Percentiles rank a stretch among this genome's conserved stretches.
Evolutionary conservation across 2,888 invertebrate species (phyloP).

Genomic region (Eupithecia subumbrata): DNA sequence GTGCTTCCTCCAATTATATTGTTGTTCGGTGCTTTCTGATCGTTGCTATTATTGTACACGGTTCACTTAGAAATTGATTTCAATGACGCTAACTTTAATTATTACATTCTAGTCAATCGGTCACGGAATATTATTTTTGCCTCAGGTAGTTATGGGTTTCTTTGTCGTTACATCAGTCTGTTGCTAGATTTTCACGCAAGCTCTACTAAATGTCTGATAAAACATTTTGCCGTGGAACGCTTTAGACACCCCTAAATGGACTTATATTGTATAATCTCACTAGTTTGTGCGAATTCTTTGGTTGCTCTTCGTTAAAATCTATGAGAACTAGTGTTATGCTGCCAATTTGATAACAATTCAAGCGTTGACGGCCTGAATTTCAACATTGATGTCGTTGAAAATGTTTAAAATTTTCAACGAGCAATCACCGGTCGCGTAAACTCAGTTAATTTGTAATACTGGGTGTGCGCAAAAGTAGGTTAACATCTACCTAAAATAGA

Average conservation of each 20-base stretch:
- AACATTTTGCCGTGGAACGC: neutral
- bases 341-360: constrained; percentile 16
- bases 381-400: constrained; percentile 15
- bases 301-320: neutral
- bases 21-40: constrained; percentile 46
- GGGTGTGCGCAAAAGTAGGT: constrained; percentile 68
- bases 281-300: neutral
- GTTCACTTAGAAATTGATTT: constrained; percentile 44
- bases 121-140: constrained; percentile 28
- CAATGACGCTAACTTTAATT: constrained; percentile 40
- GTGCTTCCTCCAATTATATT: constrained; percentile 57
- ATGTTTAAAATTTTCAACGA: constrained; percentile 38
- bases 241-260: neutral
- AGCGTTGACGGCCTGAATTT: constrained; percentile 25
- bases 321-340: neutral
- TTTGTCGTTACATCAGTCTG: constrained; percentile 19
- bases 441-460: constrained; percentile 70
- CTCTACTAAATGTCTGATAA: neutral
- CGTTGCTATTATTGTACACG: constrained; percentile 39
- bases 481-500: constrained; percentile 73
- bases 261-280: neutral
- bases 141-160: neutral
- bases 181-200: neutral
- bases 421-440: constrained; percentile 57
- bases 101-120: constrained; percentile 29